Conservation (phyloP, 2,888 invertebrate genomes). For the Netelia melanura region DNA sequence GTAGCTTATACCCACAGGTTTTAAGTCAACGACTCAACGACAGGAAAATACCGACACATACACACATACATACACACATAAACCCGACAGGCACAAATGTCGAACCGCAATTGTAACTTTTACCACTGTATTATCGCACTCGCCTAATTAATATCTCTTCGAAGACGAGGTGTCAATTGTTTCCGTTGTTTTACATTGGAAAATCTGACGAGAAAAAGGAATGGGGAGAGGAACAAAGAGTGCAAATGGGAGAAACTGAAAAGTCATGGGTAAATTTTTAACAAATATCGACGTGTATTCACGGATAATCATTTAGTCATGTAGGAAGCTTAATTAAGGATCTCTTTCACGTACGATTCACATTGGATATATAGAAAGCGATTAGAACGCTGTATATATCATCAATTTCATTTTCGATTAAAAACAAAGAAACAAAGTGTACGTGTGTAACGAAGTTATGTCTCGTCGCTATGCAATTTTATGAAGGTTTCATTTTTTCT, state of each 20-base stretch:
- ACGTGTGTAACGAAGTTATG: constrained; percentile 59
- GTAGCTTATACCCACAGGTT: constrained; percentile 50
- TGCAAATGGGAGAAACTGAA: constrained; percentile 58
- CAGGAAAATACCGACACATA: too few relatives aligned
- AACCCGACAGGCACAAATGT: constrained; percentile 3
- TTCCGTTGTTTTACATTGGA: neutral
- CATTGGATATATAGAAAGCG: constrained; percentile 45
- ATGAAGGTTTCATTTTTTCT: constrained; percentile 43
- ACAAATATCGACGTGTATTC: constrained; percentile 50
- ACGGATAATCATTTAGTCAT: constrained; percentile 64
- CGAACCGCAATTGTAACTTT: constrained; percentile 43
- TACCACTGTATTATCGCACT: neutral
- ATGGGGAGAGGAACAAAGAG: constrained; percentile 26
- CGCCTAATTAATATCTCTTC: neutral
- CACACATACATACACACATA: neutral
- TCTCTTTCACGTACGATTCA: constrained; percentile 48
- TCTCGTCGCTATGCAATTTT: constrained; percentile 57
- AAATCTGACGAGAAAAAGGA: neutral
- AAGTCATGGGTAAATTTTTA: constrained; percentile 19
- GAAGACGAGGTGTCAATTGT: neutral
- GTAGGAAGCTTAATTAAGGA: constrained; percentile 63
- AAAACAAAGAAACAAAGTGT: constrained; percentile 52
- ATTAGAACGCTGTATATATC: constrained; percentile 60
- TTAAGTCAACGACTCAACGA: constrained; percentile 37
- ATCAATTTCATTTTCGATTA: constrained; percentile 50